Percentiles rank a stretch among this genome's conserved stretches.
Conservation (phyloP, 2,888 invertebrate species). For the Ditula angustiorana region DNA sequence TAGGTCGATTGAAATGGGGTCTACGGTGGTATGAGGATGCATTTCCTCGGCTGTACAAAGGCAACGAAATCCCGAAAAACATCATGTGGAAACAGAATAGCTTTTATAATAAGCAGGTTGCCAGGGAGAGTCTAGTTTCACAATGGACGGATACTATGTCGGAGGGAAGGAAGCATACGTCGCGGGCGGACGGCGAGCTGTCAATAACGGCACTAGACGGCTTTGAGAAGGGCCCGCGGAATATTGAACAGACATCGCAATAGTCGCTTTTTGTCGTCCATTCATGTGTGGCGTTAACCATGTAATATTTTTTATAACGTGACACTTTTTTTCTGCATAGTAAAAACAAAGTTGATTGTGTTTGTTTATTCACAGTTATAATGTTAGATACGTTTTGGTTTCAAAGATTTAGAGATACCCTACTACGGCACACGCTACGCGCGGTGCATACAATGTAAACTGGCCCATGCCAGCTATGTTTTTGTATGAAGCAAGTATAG, state of each 20-base stretch:
- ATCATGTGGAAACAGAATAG: not conserved
- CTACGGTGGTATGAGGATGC: too few relatives aligned
- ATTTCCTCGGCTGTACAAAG: too few relatives aligned
- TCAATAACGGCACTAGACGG: conserved; percentile 49
- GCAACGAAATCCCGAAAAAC: too few relatives aligned
- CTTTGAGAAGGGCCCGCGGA: conserved; percentile 44
- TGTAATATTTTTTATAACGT: conserved; percentile 2
- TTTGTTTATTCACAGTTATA: too few relatives aligned
- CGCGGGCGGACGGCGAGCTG: conserved; percentile 47
- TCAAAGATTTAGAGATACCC: too few relatives aligned
- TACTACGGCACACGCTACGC: too few relatives aligned
- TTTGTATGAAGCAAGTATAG: too few relatives aligned
- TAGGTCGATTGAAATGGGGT: too few relatives aligned
- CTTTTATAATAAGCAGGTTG: not conserved
- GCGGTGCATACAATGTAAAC: too few relatives aligned
- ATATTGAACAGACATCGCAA: conserved; percentile 44
- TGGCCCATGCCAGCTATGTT: too few relatives aligned
- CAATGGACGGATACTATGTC: conserved; percentile 11
- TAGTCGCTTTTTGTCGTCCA: conserved; percentile 48
- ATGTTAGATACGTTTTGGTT: too few relatives aligned
- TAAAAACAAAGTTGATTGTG: not conserved
- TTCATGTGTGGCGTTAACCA: conserved; percentile 43
- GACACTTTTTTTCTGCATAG: not conserved
- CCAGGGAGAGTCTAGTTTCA: conserved; percentile 14
- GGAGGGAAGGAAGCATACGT: conserved; percentile 42